These are phyloP conservation scores for Aldabrachelys gigantea DNA, from an alignment of 2,113 vertebrate genomes.

Conservation along the genomic window DNA sequence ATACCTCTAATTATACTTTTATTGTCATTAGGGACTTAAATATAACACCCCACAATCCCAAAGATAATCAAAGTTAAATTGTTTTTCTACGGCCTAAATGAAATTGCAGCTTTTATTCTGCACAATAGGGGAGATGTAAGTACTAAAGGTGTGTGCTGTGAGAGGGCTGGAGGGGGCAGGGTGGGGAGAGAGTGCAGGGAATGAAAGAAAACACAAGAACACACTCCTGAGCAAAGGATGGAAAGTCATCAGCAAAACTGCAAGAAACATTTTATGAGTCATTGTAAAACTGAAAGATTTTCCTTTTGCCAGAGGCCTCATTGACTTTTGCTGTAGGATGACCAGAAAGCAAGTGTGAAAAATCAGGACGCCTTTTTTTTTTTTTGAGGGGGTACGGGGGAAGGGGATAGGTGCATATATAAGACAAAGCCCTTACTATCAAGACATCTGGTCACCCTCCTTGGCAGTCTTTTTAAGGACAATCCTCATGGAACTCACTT, in stretches of 20 bases:
- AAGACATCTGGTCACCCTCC: not conserved
- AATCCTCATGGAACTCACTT: not conserved
- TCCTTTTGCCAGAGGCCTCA: not conserved
- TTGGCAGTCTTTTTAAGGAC: not conserved
- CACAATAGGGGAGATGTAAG: not conserved
- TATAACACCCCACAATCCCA: not conserved
- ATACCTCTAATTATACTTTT: not conserved
- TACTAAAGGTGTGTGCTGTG: not conserved
- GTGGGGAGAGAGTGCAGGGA: not conserved
- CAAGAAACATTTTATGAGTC: not conserved
- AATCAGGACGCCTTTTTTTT: not conserved
- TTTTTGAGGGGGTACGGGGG: not conserved
- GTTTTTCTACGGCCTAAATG: not conserved
- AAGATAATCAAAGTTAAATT: not conserved
- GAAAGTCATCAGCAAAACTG: not conserved
- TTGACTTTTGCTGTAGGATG: not conserved
- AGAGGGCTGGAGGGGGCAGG: not conserved
- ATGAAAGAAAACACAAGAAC: not conserved
- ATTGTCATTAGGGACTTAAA: not conserved
- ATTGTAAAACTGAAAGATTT: not conserved
- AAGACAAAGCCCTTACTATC: not conserved
- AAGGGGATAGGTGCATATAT: not conserved
- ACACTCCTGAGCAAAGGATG: accelerated
- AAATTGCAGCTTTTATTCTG: not conserved
- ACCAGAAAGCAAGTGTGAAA: not conserved